Evolutionary conservation across 2,113 vertebrate species (phyloP), one percentile per base, ranked within the genome.

Genomic region (Rhea americana): DNA sequence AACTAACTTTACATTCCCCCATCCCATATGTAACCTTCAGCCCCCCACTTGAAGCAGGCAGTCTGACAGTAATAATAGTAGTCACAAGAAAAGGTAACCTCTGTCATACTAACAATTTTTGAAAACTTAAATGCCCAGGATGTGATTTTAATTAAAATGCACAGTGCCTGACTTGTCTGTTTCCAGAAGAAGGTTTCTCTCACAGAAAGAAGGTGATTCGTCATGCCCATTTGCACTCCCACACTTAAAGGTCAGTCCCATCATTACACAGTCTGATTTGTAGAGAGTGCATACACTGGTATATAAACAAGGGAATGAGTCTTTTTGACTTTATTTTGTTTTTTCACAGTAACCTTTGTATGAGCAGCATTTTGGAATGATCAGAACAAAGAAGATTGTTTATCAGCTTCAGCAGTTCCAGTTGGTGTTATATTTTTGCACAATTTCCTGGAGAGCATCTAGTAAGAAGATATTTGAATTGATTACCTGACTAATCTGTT

Each of bases 111-210:
- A 98, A 98, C 95, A 92, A 93, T 96, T 98, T 98, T 97, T 98
- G 98, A 98, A 98, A 98, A 97, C 96, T 97, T 97, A 98, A 98
- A 97, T 97, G 95, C 90, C 80, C 28, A 74, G 96, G 97, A 96
- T 97, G 97, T 98, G 97, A 98, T 98, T 98, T 97, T 97, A 98
- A 98, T 98, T 98, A 97, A 97, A 97, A 97, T 84, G 95, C 95
- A 92, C 91, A 79, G 95, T 97, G 97, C 81, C 93, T 96, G 92
- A 93, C 90, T 96, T 94, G 89, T 96, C 95, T 97, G 94, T 91
- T 91, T 86, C 85, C 91, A 93, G 63, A 53, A 96, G 88, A 78
- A 90, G 82, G 82, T 91, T 95, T 96, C 89, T 95, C 79, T 95
- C 85, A 6, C 73, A 93, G 82, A 77, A 90, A 47, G 62, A 73